Conservation (phyloP, 53 echinoderm and acorn worm species). For the Paracentrotus lividus region DNA sequence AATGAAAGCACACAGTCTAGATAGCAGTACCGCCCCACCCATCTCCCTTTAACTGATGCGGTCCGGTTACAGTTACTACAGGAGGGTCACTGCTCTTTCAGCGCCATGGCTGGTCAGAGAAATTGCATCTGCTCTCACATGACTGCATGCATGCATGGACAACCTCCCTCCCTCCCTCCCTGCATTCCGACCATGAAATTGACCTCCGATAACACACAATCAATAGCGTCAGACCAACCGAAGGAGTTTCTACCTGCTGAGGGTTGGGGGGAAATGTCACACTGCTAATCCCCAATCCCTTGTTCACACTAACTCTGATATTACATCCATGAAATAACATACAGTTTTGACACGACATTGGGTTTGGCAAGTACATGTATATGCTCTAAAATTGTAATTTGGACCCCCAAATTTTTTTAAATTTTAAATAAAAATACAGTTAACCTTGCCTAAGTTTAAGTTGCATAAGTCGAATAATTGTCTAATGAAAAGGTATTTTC, state of each 20-base stretch:
- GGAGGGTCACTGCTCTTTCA: conserved; percentile 64
- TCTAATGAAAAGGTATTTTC: no score
- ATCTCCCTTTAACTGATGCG: background rate
- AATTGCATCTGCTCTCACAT: conserved; percentile 45
- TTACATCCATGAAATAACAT: background rate
- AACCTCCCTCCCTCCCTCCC: background rate
- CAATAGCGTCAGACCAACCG: conserved; percentile 39
- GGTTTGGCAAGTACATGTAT: no score
- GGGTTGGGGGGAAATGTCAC: background rate
- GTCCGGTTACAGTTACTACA: conserved; percentile 27
- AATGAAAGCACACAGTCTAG: no score
- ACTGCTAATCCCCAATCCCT: background rate
- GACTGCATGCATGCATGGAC: conserved; percentile 28
- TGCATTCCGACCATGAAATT: conserved; percentile 42
- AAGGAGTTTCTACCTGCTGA: background rate
- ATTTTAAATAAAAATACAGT: no score
- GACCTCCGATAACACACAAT: conserved; percentile 38
- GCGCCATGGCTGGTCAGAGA: conserved; percentile 48
- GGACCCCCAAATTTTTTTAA: no score
- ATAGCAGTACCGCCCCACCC: no score
- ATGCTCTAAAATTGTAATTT: no score
- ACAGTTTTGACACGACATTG: no score
- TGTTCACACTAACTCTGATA: background rate
- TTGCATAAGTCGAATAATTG: no score
- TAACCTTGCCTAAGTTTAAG: no score